Evolutionary conservation across 2,797 vertebrate genomes (phyloP).

Genomic region (Melanotaenia trifasciata): DNA sequence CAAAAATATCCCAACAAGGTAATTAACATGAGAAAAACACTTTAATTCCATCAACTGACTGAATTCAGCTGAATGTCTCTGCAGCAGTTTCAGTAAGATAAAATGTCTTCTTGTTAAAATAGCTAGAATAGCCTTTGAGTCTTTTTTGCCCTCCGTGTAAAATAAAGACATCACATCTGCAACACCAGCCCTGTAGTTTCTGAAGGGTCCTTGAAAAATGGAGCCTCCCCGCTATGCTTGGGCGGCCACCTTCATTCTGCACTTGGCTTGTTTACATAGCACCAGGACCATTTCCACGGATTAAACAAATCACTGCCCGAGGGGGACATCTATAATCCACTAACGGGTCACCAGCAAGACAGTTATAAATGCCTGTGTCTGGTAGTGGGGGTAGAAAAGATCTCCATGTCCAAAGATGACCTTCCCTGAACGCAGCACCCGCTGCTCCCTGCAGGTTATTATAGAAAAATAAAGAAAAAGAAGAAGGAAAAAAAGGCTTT

Average conservation of each 20-base stretch:
- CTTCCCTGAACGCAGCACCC: slow-evolving; percentile 82
- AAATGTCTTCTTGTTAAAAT: slow-evolving; percentile 22
- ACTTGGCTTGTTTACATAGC: slow-evolving; percentile 98
- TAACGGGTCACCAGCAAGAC: slow-evolving; percentile 91
- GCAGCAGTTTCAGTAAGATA: slow-evolving; percentile 4
- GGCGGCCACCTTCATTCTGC: slow-evolving; percentile 93
- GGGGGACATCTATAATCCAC: slow-evolving; percentile 94
- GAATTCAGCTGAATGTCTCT: slow-evolving; percentile 3
- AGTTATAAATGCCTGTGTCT: slow-evolving; percentile 82
- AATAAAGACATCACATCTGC: slow-evolving; percentile 97
- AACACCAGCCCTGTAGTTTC: slow-evolving; percentile 88
- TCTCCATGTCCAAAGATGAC: slow-evolving; percentile 87
- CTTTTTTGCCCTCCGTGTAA: slow-evolving; percentile 89
- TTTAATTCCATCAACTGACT: slow-evolving; percentile 68
- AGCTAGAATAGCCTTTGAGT: slow-evolving; percentile 80
- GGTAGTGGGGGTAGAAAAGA: slow-evolving; percentile 73
- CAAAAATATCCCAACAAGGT: slow-evolving; percentile 24
- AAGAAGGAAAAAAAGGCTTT: slow-evolving; percentile 24
- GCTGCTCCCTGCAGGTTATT: slow-evolving; percentile 46
- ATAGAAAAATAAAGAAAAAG: slow-evolving; percentile 7
- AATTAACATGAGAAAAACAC: slow-evolving; percentile 74
- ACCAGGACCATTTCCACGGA: slow-evolving; percentile 94
- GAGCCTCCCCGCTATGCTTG: slow-evolving; percentile 90
- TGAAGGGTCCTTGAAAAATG: slow-evolving; percentile 96
- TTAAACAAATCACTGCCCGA: slow-evolving; percentile 97